These are phyloP conservation scores for Sitobion miscanthi DNA, from an alignment of 1,140 invertebrate species.

Conservation along the genomic window DNA sequence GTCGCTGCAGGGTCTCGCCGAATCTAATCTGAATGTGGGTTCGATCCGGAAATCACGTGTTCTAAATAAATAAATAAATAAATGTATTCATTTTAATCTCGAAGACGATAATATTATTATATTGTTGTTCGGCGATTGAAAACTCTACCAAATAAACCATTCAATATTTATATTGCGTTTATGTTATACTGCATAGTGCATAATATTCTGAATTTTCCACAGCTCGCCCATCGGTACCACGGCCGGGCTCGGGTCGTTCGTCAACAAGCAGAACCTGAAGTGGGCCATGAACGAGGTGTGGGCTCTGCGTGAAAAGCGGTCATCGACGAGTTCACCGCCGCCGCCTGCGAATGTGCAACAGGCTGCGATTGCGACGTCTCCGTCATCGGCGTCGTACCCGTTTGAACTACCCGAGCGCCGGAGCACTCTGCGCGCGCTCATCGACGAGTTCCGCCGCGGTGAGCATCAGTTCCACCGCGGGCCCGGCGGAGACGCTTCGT, in stretches of 20 bases:
- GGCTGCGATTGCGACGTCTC: background rate
- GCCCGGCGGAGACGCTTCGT: background rate
- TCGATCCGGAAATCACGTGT: too few species aligned
- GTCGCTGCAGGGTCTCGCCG: too few species aligned
- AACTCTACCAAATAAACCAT: too few species aligned
- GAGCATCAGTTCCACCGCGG: background rate
- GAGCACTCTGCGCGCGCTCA: slow-evolving; percentile 41
- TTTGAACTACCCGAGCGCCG: slow-evolving; percentile 28
- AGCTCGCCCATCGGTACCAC: slow-evolving; percentile 42
- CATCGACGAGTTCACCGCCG: background rate
- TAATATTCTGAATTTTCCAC: background rate
- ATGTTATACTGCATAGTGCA: too few species aligned
- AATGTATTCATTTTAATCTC: too few species aligned
- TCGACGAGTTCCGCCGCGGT: slow-evolving; percentile 22
- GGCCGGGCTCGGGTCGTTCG: background rate
- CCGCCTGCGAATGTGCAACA: background rate
- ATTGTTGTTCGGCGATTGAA: background rate
- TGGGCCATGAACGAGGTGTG: slow-evolving; percentile 54
- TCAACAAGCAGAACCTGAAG: slow-evolving; percentile 46
- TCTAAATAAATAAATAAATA: too few species aligned
- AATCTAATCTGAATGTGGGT: too few species aligned
- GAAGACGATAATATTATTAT: background rate
- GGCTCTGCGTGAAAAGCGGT: background rate
- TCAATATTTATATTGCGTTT: too few species aligned
- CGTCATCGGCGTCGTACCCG: background rate